Percentiles rank a stretch among this genome's conserved stretches.
These are phyloP conservation scores for Pterois miles DNA, from an alignment of 2,797 vertebrate species.

Conservation along the genomic window DNA sequence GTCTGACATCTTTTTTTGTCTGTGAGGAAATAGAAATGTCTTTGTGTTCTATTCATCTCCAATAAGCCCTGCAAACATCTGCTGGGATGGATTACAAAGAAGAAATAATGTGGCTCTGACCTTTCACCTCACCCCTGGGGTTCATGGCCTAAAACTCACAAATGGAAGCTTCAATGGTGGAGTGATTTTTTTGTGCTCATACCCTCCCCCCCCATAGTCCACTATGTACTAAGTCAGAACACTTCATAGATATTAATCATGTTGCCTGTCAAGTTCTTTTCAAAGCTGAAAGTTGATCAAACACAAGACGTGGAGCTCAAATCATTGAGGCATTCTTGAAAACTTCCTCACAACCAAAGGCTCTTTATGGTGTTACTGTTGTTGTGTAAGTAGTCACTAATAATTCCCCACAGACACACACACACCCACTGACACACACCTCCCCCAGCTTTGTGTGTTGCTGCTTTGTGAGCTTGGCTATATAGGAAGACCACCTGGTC, in stretches of 20 bases:
- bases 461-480: conserved; percentile 30
- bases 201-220: neutral
- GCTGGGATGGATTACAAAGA: conserved; percentile 33
- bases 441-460: conserved; percentile 42
- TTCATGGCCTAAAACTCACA: conserved; percentile 43
- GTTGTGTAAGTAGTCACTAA: conserved; percentile 33
- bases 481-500: conserved; percentile 70
- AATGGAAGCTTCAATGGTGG: conserved; percentile 33
- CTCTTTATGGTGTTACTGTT: conserved; percentile 42
- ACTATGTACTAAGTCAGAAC: conserved; percentile 38
- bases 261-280: conserved; percentile 25
- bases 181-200: neutral
- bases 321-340: conserved; percentile 24
- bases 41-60: conserved; percentile 17
- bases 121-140: conserved; percentile 49
- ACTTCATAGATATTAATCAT: conserved; percentile 58
- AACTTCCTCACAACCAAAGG: conserved; percentile 15
- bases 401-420: conserved; percentile 38
- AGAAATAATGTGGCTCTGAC: conserved; percentile 45
- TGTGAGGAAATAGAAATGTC: neutral
- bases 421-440: conserved; percentile 34
- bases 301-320: conserved; percentile 8
- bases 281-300: conserved; percentile 41
- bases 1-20: conserved; percentile 29
- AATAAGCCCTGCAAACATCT: conserved; percentile 9